Conservation (phyloP, 2,888 invertebrate species). For the Erynnis tages region DNA sequence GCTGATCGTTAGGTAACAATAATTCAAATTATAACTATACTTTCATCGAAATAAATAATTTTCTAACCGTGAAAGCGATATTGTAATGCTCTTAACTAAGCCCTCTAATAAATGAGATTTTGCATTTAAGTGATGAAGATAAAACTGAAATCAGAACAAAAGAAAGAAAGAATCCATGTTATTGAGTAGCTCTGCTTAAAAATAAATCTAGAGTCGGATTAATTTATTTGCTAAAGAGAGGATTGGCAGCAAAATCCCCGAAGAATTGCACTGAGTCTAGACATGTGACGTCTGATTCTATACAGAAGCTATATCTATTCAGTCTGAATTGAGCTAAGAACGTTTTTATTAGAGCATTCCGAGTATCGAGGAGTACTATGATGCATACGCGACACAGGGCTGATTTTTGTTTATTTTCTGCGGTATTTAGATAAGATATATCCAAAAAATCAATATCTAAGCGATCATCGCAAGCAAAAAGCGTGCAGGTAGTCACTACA, state of each 20-base stretch:
- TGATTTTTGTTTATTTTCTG: too few relatives aligned
- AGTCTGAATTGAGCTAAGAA: background rate
- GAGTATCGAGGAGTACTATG: too few relatives aligned
- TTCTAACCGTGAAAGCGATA: too few relatives aligned
- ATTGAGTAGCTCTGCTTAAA: slow-evolving; percentile 39
- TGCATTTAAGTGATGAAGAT: background rate
- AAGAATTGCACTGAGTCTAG: slow-evolving; percentile 54
- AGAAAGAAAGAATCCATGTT: background rate
- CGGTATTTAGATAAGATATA: too few relatives aligned
- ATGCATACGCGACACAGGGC: too few relatives aligned
- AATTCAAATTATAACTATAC: too few relatives aligned
- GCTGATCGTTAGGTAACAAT: too few relatives aligned
- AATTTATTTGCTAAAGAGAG: slow-evolving; percentile 57
- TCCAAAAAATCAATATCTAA: too few relatives aligned
- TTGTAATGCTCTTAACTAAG: background rate
- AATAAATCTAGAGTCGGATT: slow-evolving; percentile 49
- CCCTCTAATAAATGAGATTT: background rate
- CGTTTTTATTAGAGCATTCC: background rate
- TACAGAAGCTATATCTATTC: slow-evolving; percentile 29
- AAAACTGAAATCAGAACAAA: background rate
- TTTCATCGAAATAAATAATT: too few relatives aligned
- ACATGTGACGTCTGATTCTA: slow-evolving; percentile 51
- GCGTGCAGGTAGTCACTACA: too few relatives aligned
- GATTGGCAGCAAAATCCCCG: slow-evolving; percentile 45
- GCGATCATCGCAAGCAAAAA: too few relatives aligned